These are phyloP conservation scores for Pangasius mekongensis DNA, from an alignment of 2,797 vertebrate species.

Conservation along the genomic window DNA sequence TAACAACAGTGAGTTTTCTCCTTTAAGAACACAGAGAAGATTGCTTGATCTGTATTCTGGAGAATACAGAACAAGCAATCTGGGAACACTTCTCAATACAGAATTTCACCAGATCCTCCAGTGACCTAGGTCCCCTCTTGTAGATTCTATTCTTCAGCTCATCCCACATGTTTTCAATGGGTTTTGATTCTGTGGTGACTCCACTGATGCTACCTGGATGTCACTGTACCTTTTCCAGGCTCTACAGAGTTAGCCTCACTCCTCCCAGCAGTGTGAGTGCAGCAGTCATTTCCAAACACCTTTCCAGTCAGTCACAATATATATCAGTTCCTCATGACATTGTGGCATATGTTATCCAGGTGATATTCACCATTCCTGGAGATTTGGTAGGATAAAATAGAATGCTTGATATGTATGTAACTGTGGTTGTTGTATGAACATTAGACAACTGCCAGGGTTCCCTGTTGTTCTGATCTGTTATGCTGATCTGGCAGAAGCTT, in stretches of 20 bases:
- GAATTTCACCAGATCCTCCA: background rate
- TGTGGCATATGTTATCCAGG: background rate
- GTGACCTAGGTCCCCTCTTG: background rate
- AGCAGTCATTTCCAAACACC: background rate
- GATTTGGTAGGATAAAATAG: background rate
- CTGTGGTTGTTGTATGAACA: background rate
- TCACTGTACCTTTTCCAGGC: background rate
- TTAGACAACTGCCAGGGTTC: background rate
- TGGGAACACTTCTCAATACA: background rate
- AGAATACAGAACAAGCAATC: background rate
- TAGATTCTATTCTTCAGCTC: background rate
- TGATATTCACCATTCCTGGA: background rate
- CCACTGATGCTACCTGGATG: background rate
- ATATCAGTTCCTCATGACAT: background rate
- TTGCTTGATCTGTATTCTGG: background rate
- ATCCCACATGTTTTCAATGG: background rate
- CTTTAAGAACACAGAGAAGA: background rate
- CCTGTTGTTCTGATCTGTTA: background rate
- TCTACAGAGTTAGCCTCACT: background rate
- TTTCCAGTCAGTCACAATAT: background rate
- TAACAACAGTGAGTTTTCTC: background rate
- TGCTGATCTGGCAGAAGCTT: background rate
- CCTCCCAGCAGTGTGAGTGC: background rate
- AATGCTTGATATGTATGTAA: background rate
- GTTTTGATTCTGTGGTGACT: background rate